Conservation (phyloP, 1,140 invertebrate genomes). For the Drosophila fuyamai region DNA sequence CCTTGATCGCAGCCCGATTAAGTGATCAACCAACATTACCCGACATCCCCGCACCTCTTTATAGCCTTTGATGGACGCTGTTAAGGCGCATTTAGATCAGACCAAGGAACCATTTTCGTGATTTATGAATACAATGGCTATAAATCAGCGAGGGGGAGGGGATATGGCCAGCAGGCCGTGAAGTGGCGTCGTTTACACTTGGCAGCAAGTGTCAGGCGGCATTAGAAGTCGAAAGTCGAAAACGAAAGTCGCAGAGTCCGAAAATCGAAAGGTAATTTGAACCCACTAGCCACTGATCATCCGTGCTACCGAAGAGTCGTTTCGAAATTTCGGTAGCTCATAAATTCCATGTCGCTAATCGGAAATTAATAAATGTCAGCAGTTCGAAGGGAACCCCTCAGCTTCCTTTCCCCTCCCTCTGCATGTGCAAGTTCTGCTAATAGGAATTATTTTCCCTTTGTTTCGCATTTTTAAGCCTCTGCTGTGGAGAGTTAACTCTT, state of each 20-base stretch:
- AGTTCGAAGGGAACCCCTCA: slow-evolving; percentile 38
- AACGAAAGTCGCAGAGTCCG: slow-evolving; percentile 1
- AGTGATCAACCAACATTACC: slow-evolving; percentile 38
- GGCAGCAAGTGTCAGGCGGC: slow-evolving; percentile 70
- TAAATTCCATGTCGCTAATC: slow-evolving; percentile 77
- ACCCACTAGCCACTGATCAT: slow-evolving; percentile 10
- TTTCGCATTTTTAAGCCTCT: slow-evolving; percentile 14
- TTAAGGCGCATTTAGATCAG: slow-evolving; percentile 57
- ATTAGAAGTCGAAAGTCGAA: slow-evolving; percentile 51
- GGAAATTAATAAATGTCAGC: slow-evolving; percentile 74
- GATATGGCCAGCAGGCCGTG: slow-evolving; percentile 19
- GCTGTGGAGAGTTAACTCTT: slow-evolving; percentile 38
- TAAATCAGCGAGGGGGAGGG: slow-evolving; percentile 32
- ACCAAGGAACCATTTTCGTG: slow-evolving; percentile 17
- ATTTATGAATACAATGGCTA: slow-evolving; percentile 39
- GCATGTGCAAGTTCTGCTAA: slow-evolving; percentile 43
- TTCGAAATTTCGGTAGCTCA: slow-evolving; percentile 66
- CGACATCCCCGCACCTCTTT: not conserved
- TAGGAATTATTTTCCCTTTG: slow-evolving; percentile 48
- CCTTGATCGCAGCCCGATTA: slow-evolving; percentile 50
- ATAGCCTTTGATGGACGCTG: slow-evolving; percentile 26
- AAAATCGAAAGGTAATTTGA: slow-evolving; percentile 53
- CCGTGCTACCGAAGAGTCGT: slow-evolving; percentile 1
- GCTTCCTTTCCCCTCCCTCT: slow-evolving; percentile 41
- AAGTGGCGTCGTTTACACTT: slow-evolving; percentile 67